A percentile compares a stretch with the other conserved stretches of the same genome.
phyloP scores from a whole-genome alignment of 2,888 invertebrate genomes.

The Aphelenchoides bicaudatus region DNA sequence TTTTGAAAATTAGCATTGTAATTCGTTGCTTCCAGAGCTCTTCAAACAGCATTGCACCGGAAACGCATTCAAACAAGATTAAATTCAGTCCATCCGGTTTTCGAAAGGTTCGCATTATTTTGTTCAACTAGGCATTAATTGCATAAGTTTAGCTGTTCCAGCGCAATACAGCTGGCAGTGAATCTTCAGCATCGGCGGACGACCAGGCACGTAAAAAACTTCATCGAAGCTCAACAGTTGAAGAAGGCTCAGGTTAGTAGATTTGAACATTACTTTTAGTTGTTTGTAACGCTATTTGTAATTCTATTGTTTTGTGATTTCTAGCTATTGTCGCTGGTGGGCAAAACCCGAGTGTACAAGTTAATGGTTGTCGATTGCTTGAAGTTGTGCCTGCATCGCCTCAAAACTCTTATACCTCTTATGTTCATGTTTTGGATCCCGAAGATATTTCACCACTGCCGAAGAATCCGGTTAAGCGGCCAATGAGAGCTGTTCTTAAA shows the following conservation, averaged over 20 bases:
- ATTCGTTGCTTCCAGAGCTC: neutral
- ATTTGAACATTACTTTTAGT: neutral
- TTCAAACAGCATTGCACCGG: neutral
- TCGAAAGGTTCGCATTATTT: conserved; percentile 9
- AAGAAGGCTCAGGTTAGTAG: conserved; percentile 7
- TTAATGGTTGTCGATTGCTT: too few species aligned
- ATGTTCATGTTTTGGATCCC: neutral
- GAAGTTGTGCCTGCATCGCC: conserved; percentile 12
- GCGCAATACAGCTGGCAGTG: conserved; percentile 13
- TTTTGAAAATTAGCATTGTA: neutral
- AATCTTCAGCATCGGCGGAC: conserved; percentile 16
- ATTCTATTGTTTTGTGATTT: neutral
- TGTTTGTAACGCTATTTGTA: neutral
- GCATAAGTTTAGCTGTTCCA: conserved; percentile 14
- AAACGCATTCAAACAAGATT: conserved; percentile 17
- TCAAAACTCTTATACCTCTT: conserved; percentile 4
- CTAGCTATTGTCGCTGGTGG: neutral
- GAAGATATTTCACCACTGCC: neutral
- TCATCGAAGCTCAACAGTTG: conserved; percentile 17
- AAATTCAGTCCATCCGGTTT: conserved; percentile 19
- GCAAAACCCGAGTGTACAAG: too few species aligned
- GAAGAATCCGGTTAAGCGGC: neutral
- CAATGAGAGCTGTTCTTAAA: neutral
- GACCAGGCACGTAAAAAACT: conserved; percentile 14
- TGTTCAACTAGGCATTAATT: neutral